Evolutionary conservation across 2,113 vertebrate genomes (phyloP), one percentile per base, ranked within the genome.

Genomic region (Eulacestoma nigropectus): DNA sequence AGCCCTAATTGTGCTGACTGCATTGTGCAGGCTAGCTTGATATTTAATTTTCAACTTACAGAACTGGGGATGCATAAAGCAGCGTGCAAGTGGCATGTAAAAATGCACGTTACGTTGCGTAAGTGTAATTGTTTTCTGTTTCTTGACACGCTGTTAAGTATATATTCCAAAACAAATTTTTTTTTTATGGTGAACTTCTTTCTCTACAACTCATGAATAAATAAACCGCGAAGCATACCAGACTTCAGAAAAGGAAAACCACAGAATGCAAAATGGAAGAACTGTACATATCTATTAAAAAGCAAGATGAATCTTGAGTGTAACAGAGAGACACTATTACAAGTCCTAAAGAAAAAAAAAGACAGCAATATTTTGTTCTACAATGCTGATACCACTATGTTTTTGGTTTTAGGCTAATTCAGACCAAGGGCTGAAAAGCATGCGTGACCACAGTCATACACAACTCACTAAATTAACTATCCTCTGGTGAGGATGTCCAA

Each of bases 191-290:
- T n/a, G 44, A 89, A 63, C 37, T 57, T 91, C 37, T 82, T 79
- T 87, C 63, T 82, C 53, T 93, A 55, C 70, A 83, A 75, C 88
- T 95, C 55, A 47, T 85, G 82, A 90, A 90, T 94, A 91, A 87
- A 89, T 56, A 74, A 96, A 89, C 93, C 74, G 2, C 10, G 7
- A 64, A 69, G 49, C 70, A 76, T 77, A 33, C 80, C 89, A 89
- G 84, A 19, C 67, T 80, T 82, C 15, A 76, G 78, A 62, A 87
- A 65, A 63, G 91, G 87, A 94, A 96, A 96, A 80, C 94, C 93
- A 76, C 95, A 91, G 74, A 76, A 91, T 50, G 84, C 62, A 64
- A 75, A 91, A 87, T 94, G 73, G 85, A 73, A 89, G 46, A 80
- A 76, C n/a, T 15, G 20, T 37, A 55, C 42, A 13, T 41, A 41